These are phyloP conservation scores for Malacosoma neustria DNA, from an alignment of 2,888 invertebrate species.

Conservation along the genomic window DNA sequence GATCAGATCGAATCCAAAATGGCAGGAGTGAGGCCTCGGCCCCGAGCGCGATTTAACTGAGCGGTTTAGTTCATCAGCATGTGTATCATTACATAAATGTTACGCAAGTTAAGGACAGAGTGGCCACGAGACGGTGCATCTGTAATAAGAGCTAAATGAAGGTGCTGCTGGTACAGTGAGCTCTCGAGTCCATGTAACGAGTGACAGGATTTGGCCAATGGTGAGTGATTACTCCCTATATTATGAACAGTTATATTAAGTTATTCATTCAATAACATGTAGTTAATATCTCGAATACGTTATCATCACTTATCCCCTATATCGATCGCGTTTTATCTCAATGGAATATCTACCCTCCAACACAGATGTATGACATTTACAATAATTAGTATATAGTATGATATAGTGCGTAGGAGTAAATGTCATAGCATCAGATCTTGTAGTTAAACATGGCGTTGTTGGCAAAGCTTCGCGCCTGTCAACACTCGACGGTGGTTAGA, in stretches of 20 bases:
- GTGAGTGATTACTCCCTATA: slow-evolving; percentile 38
- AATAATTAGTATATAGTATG: neutral
- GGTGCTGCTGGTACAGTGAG: slow-evolving; percentile 33
- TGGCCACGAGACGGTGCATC: slow-evolving; percentile 47
- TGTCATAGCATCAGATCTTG: neutral
- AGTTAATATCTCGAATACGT: slow-evolving; percentile 7
- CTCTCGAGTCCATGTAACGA: slow-evolving; percentile 52
- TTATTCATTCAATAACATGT: too few species aligned
- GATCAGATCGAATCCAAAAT: slow-evolving; percentile 46
- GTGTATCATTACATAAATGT: slow-evolving; percentile 66
- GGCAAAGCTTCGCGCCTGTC: slow-evolving; percentile 25
- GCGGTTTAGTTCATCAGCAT: slow-evolving; percentile 37
- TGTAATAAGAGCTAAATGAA: slow-evolving; percentile 33
- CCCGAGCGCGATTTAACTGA: slow-evolving; percentile 41
- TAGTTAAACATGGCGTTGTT: neutral
- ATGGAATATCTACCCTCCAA: too few species aligned
- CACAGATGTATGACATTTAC: too few species aligned
- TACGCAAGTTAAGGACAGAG: slow-evolving; percentile 60
- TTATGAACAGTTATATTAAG: neutral
- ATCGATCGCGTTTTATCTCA: slow-evolving; percentile 53
- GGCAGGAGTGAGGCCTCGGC: slow-evolving; percentile 45
- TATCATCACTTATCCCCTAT: slow-evolving; percentile 29
- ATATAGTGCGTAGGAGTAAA: neutral
- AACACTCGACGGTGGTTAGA: slow-evolving; percentile 17
- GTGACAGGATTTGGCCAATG: slow-evolving; percentile 29